Evolutionary conservation across 2,113 vertebrate genomes (phyloP).

Genomic region (Toxotes chatareus): DNA sequence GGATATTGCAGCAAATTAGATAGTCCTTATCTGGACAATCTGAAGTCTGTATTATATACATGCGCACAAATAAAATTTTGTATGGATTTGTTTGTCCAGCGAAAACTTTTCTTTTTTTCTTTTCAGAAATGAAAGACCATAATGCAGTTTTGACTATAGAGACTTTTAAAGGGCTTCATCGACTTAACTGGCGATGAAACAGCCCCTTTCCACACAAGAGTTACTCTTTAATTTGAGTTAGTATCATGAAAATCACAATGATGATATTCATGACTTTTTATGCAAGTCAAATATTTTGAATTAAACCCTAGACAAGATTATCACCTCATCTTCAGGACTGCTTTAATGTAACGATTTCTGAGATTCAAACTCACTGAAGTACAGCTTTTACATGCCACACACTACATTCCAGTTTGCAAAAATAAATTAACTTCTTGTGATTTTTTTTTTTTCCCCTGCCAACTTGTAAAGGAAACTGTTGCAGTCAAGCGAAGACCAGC

Average conservation of each 20-base stretch:
- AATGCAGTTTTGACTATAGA: neutral
- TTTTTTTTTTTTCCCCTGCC: neutral
- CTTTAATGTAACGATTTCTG: neutral
- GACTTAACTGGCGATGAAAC: neutral
- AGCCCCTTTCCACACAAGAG: neutral
- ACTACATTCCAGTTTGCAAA: neutral
- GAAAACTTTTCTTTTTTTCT: neutral
- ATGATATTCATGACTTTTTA: neutral
- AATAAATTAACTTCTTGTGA: constrained; percentile 26
- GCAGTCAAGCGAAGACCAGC: constrained; percentile 13
- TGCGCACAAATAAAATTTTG: neutral
- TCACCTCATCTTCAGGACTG: neutral
- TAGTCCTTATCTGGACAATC: neutral
- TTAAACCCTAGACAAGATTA: neutral
- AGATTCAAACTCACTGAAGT: neutral
- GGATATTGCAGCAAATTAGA: neutral
- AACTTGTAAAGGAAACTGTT: constrained; percentile 40
- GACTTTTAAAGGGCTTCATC: neutral
- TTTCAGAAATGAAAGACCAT: too few species aligned
- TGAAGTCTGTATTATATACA: neutral
- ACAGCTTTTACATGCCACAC: neutral
- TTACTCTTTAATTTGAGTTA: neutral
- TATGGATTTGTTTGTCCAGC: neutral
- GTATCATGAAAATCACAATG: neutral
- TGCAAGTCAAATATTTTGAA: neutral